phyloP scores from a whole-genome alignment of 2,888 invertebrate species.

The Criorhina ranunculi region DNA sequence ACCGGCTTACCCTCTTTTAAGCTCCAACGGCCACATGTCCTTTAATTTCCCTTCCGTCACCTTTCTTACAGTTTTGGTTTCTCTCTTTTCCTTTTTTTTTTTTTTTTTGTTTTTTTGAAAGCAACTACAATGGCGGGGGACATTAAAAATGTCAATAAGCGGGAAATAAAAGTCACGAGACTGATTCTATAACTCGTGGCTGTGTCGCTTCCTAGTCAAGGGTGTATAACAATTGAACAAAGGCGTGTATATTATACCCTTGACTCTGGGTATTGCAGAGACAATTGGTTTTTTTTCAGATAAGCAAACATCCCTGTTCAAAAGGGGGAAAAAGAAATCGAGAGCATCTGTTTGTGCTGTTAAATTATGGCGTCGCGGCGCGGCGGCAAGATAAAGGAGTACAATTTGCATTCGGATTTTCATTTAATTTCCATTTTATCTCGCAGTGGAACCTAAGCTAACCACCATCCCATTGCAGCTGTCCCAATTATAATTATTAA shows the following conservation, averaged over 20 bases:
- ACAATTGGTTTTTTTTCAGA: constrained; percentile 17
- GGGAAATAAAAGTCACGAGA: constrained; percentile 65
- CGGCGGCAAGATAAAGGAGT: constrained; percentile 34
- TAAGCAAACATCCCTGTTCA: constrained; percentile 52
- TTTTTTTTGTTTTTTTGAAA: background rate
- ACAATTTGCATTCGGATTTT: constrained; percentile 48
- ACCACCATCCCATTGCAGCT: constrained; percentile 41
- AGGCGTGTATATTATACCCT: constrained; percentile 1
- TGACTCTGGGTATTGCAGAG: constrained; percentile 6
- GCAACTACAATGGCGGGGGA: constrained; percentile 35
- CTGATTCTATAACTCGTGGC: constrained; percentile 36
- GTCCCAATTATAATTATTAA: constrained; percentile 73
- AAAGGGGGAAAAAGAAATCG: constrained; percentile 15
- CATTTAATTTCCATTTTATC: constrained; percentile 51
- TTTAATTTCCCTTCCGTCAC: too few species aligned
- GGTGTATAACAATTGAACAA: constrained; percentile 41
- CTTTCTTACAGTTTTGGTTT: background rate
- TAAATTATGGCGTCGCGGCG: constrained; percentile 58
- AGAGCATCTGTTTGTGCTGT: constrained; percentile 59
- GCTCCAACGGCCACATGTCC: constrained; percentile 17
- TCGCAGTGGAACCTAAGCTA: constrained; percentile 6
- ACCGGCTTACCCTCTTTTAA: constrained; percentile 29
- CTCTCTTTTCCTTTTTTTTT: background rate
- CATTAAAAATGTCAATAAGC: constrained; percentile 67
- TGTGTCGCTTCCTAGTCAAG: constrained; percentile 16